Base-by-base conservation (phyloP, 1,140 invertebrate genomes). In the Meloidogyne chitwoodi region DNA sequence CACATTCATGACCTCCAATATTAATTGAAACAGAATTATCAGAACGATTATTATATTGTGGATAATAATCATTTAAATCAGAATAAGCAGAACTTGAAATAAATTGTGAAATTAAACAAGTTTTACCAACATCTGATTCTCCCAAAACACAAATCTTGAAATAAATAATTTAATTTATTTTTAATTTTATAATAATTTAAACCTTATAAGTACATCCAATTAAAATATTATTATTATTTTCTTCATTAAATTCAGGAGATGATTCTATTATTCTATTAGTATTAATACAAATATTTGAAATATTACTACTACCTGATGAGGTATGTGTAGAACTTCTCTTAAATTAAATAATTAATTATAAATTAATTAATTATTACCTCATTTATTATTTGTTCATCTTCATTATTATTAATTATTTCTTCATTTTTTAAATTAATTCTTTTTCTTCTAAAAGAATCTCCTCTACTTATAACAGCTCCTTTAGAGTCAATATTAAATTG, bases 401-500 rank as follows among this genome's bases (percentile, higher is more conserved):
- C 61, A 22, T 34, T 48, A 4, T 41, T 19, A 67, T 31, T 67
- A 27, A 16, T 65, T 34, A 12, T 26, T 31, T 65, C 63, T 16
- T 19, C 26, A 29, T 65, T 27, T n/a, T 16, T 16, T 22, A n/a
- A n/a, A 64, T 22, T 62, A 64, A 11, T 34, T 12, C 74, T 26
- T 69, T 84, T 84, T 26, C 82, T 73, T 29, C 82, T 19, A 61
- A 83, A 84, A 19, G 81, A 83, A 66, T 83, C 82, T 22, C 82
- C 82, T 24, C 82, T 79, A 27, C 38, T 64, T 24, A 83, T 82
- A 29, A 83, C 83, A 31, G 78, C 82, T 38, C 82, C 82, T 72
- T 83, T 83, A 19, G 81, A 68, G 74, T 83, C 83, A 56, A 83
- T 84, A 29, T 81, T 76, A 44, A 83, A 83, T 74, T 84, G 83